Percentiles rank a stretch among this genome's conserved stretches.
phyloP scores from a whole-genome alignment of 2,888 invertebrate species.

The Rotaria macrura region DNA sequence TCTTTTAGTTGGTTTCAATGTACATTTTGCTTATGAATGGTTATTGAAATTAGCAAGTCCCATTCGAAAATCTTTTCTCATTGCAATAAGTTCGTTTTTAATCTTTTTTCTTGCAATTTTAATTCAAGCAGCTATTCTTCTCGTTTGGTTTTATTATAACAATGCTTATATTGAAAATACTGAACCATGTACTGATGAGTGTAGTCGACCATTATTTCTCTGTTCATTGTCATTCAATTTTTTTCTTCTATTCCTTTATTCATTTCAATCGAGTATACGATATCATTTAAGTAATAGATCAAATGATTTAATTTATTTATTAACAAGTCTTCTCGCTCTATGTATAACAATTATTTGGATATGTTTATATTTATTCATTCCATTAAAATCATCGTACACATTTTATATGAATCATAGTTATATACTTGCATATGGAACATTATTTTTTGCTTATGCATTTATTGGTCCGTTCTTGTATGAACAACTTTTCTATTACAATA shows the following conservation, averaged over 20 bases:
- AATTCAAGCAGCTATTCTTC: constrained; percentile 8
- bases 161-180: no score
- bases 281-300: not conserved
- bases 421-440: not conserved
- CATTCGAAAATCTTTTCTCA: not conserved
- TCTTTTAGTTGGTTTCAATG: not conserved
- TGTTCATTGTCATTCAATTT: constrained; percentile 13
- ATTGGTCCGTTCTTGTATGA: not conserved
- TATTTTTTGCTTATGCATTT: not conserved
- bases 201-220: not conserved
- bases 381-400: not conserved
- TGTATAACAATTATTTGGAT: constrained; percentile 2
- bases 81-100: not conserved
- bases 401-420: not conserved
- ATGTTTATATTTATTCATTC: not conserved
- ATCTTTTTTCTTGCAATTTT: not conserved
- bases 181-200: not conserved
- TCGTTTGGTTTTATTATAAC: not conserved
- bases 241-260: not conserved
- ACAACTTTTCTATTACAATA: not conserved
- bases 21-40: constrained; percentile 8
- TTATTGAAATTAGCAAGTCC: not conserved
- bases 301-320: not conserved
- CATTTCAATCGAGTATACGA: not conserved
- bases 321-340: not conserved